Percentiles rank a stretch among this genome's conserved stretches.
These are phyloP conservation scores for Trialeurodes vaporariorum DNA, from an alignment of 1,140 invertebrate species.

Conservation along the genomic window DNA sequence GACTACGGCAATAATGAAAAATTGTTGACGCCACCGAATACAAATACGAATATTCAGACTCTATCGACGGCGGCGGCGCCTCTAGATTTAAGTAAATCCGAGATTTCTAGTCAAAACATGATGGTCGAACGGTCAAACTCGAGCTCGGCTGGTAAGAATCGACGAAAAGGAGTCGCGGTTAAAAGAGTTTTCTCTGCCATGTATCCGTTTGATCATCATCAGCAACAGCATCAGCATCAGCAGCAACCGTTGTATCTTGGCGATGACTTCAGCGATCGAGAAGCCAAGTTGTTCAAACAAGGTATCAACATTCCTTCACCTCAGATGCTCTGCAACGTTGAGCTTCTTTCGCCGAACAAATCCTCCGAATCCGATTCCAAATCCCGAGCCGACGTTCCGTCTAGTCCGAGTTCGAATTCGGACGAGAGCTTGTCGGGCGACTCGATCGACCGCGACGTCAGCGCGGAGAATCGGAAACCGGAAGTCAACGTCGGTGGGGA, in stretches of 20 bases:
- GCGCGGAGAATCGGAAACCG: no score
- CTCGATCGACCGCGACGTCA: neutral
- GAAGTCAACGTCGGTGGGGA: no score
- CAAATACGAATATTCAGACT: neutral
- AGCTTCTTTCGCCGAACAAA: neutral
- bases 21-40: no score
- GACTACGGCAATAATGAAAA: no score
- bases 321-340: neutral
- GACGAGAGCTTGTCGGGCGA: neutral
- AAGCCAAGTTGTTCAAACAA: neutral
- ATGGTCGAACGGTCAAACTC: neutral
- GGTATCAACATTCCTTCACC: neutral
- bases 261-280: no score
- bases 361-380: neutral
- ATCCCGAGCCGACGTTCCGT: neutral
- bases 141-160: conserved; percentile 43
- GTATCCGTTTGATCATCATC: no score
- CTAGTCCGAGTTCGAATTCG: neutral
- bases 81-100: neutral
- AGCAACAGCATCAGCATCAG: no score
- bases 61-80: neutral
- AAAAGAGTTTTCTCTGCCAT: neutral
- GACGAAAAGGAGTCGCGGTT: conserved; percentile 65
- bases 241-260: no score
- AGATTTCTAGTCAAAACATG: conserved; percentile 3